These are phyloP conservation scores for Lasioglossum albipes DNA, from an alignment of 1,140 invertebrate species.

Conservation along the genomic window DNA sequence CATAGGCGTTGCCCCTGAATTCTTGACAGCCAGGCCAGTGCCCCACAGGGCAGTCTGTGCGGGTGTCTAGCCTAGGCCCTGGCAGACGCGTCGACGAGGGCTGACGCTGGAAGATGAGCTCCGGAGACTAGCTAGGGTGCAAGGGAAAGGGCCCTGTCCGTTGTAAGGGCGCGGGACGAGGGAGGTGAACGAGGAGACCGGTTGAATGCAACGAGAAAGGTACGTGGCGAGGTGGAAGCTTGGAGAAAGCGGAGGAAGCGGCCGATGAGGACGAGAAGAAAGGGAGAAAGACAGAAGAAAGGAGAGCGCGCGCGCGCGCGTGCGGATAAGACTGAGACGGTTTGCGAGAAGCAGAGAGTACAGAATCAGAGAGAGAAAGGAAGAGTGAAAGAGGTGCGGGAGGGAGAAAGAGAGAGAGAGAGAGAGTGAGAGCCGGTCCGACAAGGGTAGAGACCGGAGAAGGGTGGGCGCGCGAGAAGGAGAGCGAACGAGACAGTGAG, in stretches of 20 bases:
- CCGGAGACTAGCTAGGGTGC: slow-evolving; percentile 47
- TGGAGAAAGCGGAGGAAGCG: slow-evolving; percentile 18
- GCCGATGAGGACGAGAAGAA: slow-evolving; percentile 9
- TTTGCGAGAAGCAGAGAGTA: neutral
- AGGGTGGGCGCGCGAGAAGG: slow-evolving; percentile 50
- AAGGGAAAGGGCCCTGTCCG: slow-evolving; percentile 36
- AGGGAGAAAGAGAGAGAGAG: neutral
- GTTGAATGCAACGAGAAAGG: too few relatives aligned
- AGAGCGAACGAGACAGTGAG: slow-evolving; percentile 70
- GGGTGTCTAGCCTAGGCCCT: slow-evolving; percentile 25
- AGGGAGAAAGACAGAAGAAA: neutral
- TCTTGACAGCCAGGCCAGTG: slow-evolving; percentile 57
- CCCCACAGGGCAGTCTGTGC: slow-evolving; percentile 56
- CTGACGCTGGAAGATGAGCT: slow-evolving; percentile 71
- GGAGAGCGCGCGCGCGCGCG: neutral
- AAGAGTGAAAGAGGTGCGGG: neutral
- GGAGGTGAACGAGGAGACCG: neutral
- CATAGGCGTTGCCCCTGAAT: too few relatives aligned
- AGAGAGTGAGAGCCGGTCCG: neutral
- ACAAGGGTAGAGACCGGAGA: slow-evolving; percentile 13
- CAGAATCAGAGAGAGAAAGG: neutral
- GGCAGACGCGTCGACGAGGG: neutral
- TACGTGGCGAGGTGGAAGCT: too few relatives aligned
- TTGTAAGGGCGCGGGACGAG: slow-evolving; percentile 24
- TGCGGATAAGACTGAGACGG: slow-evolving; percentile 30